Base-by-base conservation (phyloP, 2,888 invertebrate species). In the Himalopsyche kuldschensis region DNA sequence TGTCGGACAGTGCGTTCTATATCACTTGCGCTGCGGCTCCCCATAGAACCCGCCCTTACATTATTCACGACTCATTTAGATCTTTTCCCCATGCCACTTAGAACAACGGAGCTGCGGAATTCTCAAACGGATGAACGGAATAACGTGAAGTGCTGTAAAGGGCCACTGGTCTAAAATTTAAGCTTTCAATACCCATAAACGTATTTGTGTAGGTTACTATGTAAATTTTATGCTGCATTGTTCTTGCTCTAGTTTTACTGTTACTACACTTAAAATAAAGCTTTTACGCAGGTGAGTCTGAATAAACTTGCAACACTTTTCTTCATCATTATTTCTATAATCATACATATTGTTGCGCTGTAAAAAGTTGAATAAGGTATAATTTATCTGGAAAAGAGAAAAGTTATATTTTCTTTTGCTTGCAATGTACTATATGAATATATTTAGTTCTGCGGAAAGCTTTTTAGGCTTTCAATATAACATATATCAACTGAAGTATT, bases 41-140 rank as follows among this genome's bases (percentile, higher is more conserved):
- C 55, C 20, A 78, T 41, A 46, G 76, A 47, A 24, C 80, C 55
- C 32, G 46, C 79, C 75, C 78, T 32, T 85, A 83, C 79, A 85
- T 85, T 83, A 85, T 85, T 85, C 83, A 85, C 81, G 79, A 69
- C 81, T 81, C 82, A 78, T 84, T 69, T 80, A 78, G 79, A 76
- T 84, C 76, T 76, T 30, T 47, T 31, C 10, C 77, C 69, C 41
- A 31, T 77, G 77, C 77, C 46, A 46, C 78, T 78, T 78, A 69
- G 69, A 69, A 69, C 69, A 69, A 69, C 69, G 69, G 69, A 27
- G 69, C 69, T 69, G 30, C 27, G 69, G 69, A 69, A 69, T 69
- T 69, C 69, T 69, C 69, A 69, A 69, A 69, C 27, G 30, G 69
- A 69, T 69, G 69, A 69, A 69, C 69, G 69, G 15, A 69, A 27